A percentile compares a stretch with the other conserved stretches of the same genome.
These are phyloP conservation scores for Meloidogyne floridensis DNA, from an alignment of 1,140 invertebrate species.

Conservation along the genomic window DNA sequence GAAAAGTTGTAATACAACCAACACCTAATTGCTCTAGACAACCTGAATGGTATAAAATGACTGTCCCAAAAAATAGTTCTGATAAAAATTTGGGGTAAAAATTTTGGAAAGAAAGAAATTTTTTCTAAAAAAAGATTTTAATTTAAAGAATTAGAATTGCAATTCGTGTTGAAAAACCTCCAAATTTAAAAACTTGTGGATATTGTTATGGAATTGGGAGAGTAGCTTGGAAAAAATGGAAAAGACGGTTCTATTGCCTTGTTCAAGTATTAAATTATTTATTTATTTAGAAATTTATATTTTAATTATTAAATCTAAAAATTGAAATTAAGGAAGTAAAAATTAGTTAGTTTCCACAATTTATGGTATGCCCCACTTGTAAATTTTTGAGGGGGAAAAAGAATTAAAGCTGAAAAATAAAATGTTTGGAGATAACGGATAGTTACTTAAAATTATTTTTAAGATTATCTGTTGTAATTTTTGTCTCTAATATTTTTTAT, in stretches of 20 bases:
- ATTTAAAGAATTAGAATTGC: constrained; percentile 85
- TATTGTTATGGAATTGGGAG: constrained; percentile 89
- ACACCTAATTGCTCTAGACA: constrained; percentile 67
- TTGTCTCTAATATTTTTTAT: neutral
- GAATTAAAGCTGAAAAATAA: too few species aligned
- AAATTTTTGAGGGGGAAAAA: too few species aligned
- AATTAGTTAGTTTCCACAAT: too few species aligned
- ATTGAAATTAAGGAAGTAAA: too few species aligned
- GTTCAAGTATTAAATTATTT: constrained; percentile 77
- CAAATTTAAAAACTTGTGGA: constrained; percentile 88
- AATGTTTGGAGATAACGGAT: too few species aligned
- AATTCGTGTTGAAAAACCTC: constrained; percentile 95
- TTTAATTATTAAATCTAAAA: too few species aligned
- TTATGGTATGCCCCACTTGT: too few species aligned
- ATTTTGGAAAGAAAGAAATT: constrained; percentile 69
- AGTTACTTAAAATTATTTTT: too few species aligned
- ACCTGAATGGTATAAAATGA: constrained; percentile 97
- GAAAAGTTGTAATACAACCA: constrained; percentile 67
- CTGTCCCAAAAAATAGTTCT: constrained; percentile 85
- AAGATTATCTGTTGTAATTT: too few species aligned
- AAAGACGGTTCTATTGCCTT: constrained; percentile 93
- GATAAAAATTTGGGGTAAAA: constrained; percentile 80
- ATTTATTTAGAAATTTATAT: too few species aligned
- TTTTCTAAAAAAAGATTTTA: constrained; percentile 73
- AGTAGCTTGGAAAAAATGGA: constrained; percentile 99